phyloP scores from a whole-genome alignment of 2,113 vertebrate species.

The Cyprinodon tularosa region DNA sequence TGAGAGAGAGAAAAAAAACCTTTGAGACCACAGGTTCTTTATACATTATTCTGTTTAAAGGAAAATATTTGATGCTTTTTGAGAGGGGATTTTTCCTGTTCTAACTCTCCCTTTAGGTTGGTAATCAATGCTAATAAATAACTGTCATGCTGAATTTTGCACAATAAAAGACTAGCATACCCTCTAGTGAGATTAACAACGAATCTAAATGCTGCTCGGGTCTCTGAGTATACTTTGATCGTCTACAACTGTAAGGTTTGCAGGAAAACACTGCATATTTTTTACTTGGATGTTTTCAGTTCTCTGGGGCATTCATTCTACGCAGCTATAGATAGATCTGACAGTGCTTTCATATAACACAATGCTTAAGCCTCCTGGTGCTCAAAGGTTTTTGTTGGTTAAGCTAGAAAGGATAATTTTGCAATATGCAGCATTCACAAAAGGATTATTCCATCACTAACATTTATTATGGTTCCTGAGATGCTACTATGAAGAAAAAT shows the following conservation, averaged over 20 bases:
- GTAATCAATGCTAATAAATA: neutral
- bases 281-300: neutral
- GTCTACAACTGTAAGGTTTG: neutral
- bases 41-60: neutral
- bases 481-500: neutral
- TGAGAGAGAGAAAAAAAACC: neutral
- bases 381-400: neutral
- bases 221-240: slow-evolving; percentile 17
- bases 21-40: neutral
- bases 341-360: neutral
- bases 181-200: slow-evolving; percentile 20
- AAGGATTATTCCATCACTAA: neutral
- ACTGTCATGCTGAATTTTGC: neutral
- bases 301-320: neutral
- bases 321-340: neutral
- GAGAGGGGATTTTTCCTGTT: neutral
- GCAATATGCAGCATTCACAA: neutral
- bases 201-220: slow-evolving; percentile 25
- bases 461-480: neutral
- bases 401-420: neutral
- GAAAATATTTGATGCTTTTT: neutral
- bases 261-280: neutral
- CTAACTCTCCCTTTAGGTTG: neutral
- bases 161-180: neutral
- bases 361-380: neutral